Evolutionary conservation across 2,797 vertebrate genomes (phyloP).

Genomic region (Geotrypetes seraphini): DNA sequence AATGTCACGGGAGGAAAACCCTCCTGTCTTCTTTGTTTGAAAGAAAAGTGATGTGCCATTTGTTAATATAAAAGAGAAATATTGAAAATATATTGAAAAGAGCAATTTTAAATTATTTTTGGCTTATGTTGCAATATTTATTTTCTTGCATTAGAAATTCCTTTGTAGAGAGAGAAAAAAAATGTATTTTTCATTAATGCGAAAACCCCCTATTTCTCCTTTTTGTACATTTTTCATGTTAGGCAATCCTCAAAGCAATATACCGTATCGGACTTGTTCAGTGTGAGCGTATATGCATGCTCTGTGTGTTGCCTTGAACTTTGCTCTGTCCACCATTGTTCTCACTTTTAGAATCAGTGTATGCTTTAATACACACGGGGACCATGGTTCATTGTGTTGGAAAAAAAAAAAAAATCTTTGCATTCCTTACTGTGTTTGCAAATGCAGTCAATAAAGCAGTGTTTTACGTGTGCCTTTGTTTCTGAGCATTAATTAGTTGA

Average conservation of each 20-base stretch:
- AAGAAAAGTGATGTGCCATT: slow-evolving; percentile 98
- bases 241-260: slow-evolving; percentile 95
- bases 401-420: slow-evolving; percentile 41
- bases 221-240: slow-evolving; percentile 98
- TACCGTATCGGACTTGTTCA: slow-evolving; percentile 69
- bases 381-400: slow-evolving; percentile 45
- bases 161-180: slow-evolving; percentile 97
- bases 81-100: slow-evolving; percentile 97
- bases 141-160: slow-evolving; percentile 99
- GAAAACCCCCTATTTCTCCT: slow-evolving; percentile 97
- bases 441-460: slow-evolving; percentile 97
- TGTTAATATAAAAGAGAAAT: slow-evolving; percentile 99
- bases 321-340: slow-evolving; percentile 68
- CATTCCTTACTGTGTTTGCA: slow-evolving; percentile 79
- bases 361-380: slow-evolving; percentile 56
- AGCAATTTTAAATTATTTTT: slow-evolving; percentile 99
- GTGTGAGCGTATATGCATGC: slow-evolving; percentile 92
- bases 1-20: slow-evolving; percentile 89
- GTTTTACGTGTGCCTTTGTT: slow-evolving; percentile 76
- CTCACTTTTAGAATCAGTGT: slow-evolving; percentile 55
- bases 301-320: slow-evolving; percentile 86
- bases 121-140: slow-evolving; percentile 99
- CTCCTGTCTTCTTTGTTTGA: slow-evolving; percentile 96
- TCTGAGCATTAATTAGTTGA: neutral
- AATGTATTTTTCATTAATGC: slow-evolving; percentile 99